Percentiles rank a stretch among this genome's conserved stretches.
Conservation (phyloP, 2,888 invertebrate genomes). For the Gymnocheta viridis region DNA sequence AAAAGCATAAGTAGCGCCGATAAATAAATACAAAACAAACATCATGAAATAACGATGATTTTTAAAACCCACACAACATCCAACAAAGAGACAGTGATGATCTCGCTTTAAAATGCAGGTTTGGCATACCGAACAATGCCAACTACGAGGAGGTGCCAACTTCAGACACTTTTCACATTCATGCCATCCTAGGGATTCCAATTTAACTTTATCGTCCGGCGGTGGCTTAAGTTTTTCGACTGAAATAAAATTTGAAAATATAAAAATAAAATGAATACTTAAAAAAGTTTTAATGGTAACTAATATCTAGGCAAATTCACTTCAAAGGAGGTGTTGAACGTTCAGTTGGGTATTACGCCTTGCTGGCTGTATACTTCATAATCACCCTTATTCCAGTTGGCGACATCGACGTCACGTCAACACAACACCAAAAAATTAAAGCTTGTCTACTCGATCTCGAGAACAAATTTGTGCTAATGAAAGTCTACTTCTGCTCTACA, state of each 20-base stretch:
- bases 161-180: constrained; percentile 90
- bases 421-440: too few species aligned
- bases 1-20: constrained; percentile 87
- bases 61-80: constrained; percentile 92
- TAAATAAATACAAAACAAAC: constrained; percentile 88
- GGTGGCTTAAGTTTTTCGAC: constrained; percentile 72
- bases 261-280: neutral
- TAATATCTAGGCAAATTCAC: too few species aligned
- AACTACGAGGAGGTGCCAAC: constrained; percentile 90
- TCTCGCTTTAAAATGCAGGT: constrained; percentile 92
- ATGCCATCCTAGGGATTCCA: constrained; percentile 84
- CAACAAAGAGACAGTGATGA: constrained; percentile 94
- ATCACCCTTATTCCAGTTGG: too few species aligned
- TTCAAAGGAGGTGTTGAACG: too few species aligned
- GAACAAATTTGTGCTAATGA: too few species aligned
- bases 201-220: constrained; percentile 10
- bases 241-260: constrained; percentile 62
- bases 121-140: constrained; percentile 92
- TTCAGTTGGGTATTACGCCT: too few species aligned
- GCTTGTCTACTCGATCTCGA: too few species aligned
- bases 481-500: too few species aligned
- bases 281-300: too few species aligned
- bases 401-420: too few species aligned
- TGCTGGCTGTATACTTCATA: too few species aligned
- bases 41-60: constrained; percentile 93